Percentiles rank a stretch among this genome's conserved stretches.
These are phyloP conservation scores for Pocillopora grandis DNA, from an alignment of 92 coral and sea anemone genomes.

Conservation along the genomic window DNA sequence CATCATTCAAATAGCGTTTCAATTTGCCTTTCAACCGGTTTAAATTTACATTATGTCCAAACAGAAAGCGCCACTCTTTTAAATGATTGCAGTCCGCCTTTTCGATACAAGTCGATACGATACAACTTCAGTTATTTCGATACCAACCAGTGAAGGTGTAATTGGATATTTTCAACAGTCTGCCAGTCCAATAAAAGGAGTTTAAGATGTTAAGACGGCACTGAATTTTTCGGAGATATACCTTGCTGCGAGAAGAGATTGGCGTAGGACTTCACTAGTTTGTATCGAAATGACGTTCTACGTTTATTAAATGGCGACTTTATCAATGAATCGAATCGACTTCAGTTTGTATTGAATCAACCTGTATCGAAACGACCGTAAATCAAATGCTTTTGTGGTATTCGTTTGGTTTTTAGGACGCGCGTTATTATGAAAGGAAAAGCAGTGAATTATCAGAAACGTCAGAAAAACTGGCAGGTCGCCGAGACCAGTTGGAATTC, in stretches of 20 bases:
- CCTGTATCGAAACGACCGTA: too few relatives aligned
- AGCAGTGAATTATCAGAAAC: constrained; percentile 67
- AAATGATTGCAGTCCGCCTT: too few relatives aligned
- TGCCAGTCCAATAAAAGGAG: not conserved
- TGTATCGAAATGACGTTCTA: not conserved
- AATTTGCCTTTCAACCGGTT: too few relatives aligned
- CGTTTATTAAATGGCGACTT: not conserved
- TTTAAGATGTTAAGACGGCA: not conserved
- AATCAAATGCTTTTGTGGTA: not conserved
- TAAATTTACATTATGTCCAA: too few relatives aligned
- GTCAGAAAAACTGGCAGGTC: constrained; percentile 47
- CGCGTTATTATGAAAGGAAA: constrained; percentile 79
- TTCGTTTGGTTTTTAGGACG: constrained; percentile 59
- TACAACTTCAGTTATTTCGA: not conserved
- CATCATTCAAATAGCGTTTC: too few relatives aligned
- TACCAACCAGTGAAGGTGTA: not conserved
- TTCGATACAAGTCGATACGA: too few relatives aligned
- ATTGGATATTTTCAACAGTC: not conserved
- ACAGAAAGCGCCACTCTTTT: too few relatives aligned
- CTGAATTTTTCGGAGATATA: not conserved
- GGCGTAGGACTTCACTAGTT: not conserved
- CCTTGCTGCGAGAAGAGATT: constrained; percentile 9
- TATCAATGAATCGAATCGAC: not conserved
- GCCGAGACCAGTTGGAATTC: constrained; percentile 62
- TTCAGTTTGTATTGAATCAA: too few relatives aligned